Evolutionary conservation across 2,113 vertebrate genomes (phyloP), one percentile per base, ranked within the genome.

Genomic region (Dasyprocta punctata): DNA sequence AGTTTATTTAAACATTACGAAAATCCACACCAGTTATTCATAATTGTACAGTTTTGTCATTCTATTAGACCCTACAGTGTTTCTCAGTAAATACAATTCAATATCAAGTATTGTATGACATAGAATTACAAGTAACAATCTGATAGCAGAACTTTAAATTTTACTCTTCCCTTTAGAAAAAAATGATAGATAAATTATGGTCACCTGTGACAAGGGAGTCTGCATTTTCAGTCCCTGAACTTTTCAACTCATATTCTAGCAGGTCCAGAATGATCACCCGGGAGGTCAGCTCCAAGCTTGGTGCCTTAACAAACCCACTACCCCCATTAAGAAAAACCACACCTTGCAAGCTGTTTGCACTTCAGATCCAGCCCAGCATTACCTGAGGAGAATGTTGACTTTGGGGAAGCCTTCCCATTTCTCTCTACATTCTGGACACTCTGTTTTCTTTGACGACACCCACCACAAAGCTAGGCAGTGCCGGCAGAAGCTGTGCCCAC

Each of bases 371-470:
- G 71, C 22, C 36, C 28, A 60, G 5, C 5, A 38, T 98, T 98
- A 99, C 99, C 99, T 99, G 97, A 99, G 99, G 22, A 99, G 98
- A 95, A 99, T 99, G 98, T 99, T 99, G 97, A 99, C 99, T 98
- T 99, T 99, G 49, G 99, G 99, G 98, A 99, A 99, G 22, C 99
- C 99, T 98, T 99, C 99, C 99, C 99, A 99, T 93, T 99, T 99
- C 97, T 99, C 99, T 90, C 99, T 98, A 97, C 99, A 99, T 97
- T 99, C 99, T 0, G 99, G 99, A 95, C 99, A 99, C 96, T 99
- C 99, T 0, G 99, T 99, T 97, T 99, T 99, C 97, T 98, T 99
- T 10, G 99, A 99, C 0, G 99, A 99, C 2, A 98, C 98, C 99
- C 99, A 99, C 99, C 99, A 99, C 33, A 99, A 97, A 8, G 99